Evolutionary conservation across 2,888 invertebrate species (phyloP).

Genomic region (Tribolium freemani): DNA sequence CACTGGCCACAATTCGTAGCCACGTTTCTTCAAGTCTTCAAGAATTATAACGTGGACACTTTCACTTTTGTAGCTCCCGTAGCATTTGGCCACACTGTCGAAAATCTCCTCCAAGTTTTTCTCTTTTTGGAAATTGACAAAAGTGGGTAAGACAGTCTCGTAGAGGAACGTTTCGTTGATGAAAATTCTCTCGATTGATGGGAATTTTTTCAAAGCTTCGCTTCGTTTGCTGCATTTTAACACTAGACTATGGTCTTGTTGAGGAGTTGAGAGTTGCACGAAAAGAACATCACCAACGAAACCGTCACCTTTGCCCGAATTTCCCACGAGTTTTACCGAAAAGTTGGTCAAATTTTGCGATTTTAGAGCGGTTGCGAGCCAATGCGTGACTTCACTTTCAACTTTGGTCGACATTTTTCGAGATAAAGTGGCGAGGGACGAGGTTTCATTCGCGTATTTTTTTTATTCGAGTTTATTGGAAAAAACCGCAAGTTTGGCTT

Average conservation of each 20-base stretch:
- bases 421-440: no score
- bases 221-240: slow-evolving; percentile 13
- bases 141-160: slow-evolving; percentile 3
- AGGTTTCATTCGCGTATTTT: no score
- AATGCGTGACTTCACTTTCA: slow-evolving; percentile 2
- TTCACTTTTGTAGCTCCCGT: slow-evolving; percentile 36
- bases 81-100: slow-evolving; percentile 44
- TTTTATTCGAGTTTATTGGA: no score
- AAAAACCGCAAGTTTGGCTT: no score
- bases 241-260: slow-evolving; percentile 4
- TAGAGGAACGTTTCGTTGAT: slow-evolving; percentile 23
- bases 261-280: background rate
- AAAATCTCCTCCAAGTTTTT: slow-evolving; percentile 42
- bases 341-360: background rate
- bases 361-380: background rate
- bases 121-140: slow-evolving; percentile 24
- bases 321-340: background rate
- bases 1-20: slow-evolving; percentile 51
- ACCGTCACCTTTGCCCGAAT: slow-evolving; percentile 8
- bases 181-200: no score
- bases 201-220: no score
- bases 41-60: slow-evolving; percentile 49
- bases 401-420: background rate
- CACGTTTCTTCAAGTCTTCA: slow-evolving; percentile 52
- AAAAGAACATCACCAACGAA: slow-evolving; percentile 3